phyloP scores from a whole-genome alignment of 2,113 vertebrate genomes.

The Gavia stellata region DNA sequence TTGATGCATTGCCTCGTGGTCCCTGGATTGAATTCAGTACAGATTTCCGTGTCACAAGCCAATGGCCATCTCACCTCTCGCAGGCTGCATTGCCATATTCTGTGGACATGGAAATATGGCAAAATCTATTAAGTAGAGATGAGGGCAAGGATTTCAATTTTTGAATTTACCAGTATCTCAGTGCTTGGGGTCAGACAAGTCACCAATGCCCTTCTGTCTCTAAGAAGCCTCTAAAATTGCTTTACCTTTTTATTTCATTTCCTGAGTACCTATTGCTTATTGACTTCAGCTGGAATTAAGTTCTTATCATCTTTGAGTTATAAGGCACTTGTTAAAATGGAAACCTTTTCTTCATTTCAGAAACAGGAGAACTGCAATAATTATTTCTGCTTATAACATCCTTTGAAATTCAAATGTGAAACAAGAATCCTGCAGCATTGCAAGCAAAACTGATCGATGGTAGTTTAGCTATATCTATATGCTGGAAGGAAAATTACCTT shows the following conservation, averaged over 20 bases:
- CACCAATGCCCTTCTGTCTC: neutral
- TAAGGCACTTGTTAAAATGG: neutral
- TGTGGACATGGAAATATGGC: neutral
- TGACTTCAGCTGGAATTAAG: neutral
- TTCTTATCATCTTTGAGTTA: neutral
- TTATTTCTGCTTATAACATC: neutral
- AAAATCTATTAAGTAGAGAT: neutral
- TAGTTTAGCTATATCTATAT: neutral
- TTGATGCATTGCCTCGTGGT: accelerated
- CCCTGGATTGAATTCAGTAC: neutral
- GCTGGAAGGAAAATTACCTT: neutral
- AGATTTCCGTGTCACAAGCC: neutral
- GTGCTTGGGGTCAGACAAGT: neutral
- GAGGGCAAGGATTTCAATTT: neutral
- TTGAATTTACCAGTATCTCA: neutral
- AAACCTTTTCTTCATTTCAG: neutral
- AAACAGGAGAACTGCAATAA: neutral
- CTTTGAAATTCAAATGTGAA: slow-evolving; percentile 13
- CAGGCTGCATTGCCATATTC: neutral
- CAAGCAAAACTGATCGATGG: neutral
- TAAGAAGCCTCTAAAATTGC: neutral
- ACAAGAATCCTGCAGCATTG: neutral
- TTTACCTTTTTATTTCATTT: neutral
- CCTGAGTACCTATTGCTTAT: neutral
- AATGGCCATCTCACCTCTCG: neutral